phyloP scores from a whole-genome alignment of 2,113 vertebrate genomes.

The Urocolius indicus region DNA sequence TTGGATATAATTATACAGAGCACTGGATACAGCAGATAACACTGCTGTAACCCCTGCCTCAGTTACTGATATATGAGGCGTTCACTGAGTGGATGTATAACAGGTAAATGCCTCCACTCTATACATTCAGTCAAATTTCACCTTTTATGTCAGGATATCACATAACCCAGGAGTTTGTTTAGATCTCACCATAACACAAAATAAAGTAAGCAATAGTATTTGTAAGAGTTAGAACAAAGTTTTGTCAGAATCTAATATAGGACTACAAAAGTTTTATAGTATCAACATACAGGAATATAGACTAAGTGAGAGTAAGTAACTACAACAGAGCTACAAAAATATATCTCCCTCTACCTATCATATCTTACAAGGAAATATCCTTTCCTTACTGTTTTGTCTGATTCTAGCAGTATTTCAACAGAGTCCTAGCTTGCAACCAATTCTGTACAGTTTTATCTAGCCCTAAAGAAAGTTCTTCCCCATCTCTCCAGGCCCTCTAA shows the following conservation, averaged over 20 bases:
- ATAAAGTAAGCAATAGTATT: not conserved
- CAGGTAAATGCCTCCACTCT: not conserved
- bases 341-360: not conserved
- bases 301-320: not conserved
- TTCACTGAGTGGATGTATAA: not conserved
- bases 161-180: not conserved
- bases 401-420: not conserved
- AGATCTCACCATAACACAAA: not conserved
- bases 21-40: not conserved
- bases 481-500: not conserved
- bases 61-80: not conserved
- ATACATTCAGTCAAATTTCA: not conserved
- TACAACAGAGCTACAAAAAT: not conserved
- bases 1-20: not conserved
- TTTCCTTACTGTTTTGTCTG: not conserved
- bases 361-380: not conserved
- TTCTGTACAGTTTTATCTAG: not conserved
- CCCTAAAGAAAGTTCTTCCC: not conserved
- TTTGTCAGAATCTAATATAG: not conserved
- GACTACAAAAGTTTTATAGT: not conserved
- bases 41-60: not conserved
- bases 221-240: not conserved
- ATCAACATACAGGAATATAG: not conserved
- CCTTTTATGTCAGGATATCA: not conserved
- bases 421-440: not conserved